phyloP scores from a whole-genome alignment of 2,797 vertebrate genomes.

The Manis pentadactyla region DNA sequence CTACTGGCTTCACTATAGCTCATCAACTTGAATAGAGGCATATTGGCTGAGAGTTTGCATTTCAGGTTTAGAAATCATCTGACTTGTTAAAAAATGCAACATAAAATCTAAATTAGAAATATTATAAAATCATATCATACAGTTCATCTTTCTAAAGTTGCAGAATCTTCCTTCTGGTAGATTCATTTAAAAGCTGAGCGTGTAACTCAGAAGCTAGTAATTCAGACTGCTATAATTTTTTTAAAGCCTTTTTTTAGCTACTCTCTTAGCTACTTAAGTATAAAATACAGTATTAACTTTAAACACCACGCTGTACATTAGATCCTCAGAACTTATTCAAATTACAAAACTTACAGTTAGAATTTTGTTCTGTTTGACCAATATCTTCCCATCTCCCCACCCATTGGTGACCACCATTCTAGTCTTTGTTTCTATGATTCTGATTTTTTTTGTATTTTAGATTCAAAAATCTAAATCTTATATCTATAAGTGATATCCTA shows the following conservation, averaged over 20 bases:
- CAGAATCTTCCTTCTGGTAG: neutral
- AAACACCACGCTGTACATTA: neutral
- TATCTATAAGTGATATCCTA: neutral
- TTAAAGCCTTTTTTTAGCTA: neutral
- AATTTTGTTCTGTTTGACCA: neutral
- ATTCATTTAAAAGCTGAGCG: neutral
- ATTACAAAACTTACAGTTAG: neutral
- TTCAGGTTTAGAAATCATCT: conserved; percentile 43
- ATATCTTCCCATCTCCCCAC: neutral
- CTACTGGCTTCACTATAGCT: neutral
- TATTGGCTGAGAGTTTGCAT: neutral
- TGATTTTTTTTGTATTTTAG: neutral
- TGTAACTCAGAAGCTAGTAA: neutral
- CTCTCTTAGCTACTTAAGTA: neutral
- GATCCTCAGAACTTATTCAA: neutral
- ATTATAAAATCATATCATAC: neutral
- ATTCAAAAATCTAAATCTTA: neutral
- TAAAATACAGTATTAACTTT: neutral
- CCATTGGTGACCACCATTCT: neutral
- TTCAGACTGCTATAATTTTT: neutral
- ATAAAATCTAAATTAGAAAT: conserved; percentile 36
- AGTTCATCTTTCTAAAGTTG: conserved; percentile 1
- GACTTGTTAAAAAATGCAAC: conserved; percentile 58
- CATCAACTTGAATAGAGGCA: conserved; percentile 23
- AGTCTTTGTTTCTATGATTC: neutral